phyloP scores from a whole-genome alignment of 2,888 invertebrate genomes.

The Trissoscelio sp. region DNA sequence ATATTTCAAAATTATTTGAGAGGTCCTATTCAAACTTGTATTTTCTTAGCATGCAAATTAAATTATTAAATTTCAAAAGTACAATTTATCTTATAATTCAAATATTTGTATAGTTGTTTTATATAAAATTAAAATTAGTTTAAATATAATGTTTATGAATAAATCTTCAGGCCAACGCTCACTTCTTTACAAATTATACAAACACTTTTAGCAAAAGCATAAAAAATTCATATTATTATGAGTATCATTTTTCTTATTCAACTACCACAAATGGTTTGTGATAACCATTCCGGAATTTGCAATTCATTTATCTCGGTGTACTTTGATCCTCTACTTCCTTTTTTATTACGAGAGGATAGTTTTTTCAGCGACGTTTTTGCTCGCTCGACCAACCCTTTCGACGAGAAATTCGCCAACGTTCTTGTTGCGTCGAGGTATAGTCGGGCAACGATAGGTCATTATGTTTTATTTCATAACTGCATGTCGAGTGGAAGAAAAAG shows the following conservation, averaged over 20 bases:
- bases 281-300: conserved; percentile 9
- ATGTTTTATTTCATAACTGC: conserved; percentile 26
- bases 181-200: no score
- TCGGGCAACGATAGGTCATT: conserved; percentile 2
- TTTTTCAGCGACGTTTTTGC: conserved; percentile 6
- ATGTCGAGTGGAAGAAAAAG: conserved; percentile 25
- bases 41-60: no score
- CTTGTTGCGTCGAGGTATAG: conserved; percentile 7
- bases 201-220: no score
- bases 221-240: conserved; percentile 4
- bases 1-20: no score
- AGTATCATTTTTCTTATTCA: background rate
- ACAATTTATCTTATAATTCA: no score
- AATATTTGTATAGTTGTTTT: no score
- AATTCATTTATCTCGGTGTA: conserved; percentile 21
- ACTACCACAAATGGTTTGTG: background rate
- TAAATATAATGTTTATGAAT: no score
- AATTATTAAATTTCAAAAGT: no score
- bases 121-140: no score
- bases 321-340: conserved; percentile 4
- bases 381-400: conserved; percentile 14
- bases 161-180: no score
- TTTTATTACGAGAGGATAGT: background rate
- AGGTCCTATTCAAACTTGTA: no score
- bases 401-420: conserved; percentile 7